Evolutionary conservation across 2,113 vertebrate genomes (phyloP).

Genomic region (Cygnus atratus): DNA sequence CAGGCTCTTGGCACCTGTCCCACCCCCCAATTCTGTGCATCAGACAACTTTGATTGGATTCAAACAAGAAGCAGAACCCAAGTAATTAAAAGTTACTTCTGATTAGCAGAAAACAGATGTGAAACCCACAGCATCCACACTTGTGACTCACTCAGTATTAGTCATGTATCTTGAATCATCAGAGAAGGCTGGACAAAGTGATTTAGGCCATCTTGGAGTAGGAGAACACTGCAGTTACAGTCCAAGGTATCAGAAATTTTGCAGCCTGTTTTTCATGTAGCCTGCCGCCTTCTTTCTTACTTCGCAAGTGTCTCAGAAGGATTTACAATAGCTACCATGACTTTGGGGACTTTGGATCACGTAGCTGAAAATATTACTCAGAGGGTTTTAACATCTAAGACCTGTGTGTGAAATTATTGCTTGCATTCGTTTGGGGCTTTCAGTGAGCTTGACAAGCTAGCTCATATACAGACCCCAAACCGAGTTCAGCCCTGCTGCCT

Average conservation of each 20-base stretch:
- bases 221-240: conserved; percentile 29
- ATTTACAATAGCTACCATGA: conserved; percentile 35
- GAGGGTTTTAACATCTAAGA: conserved; percentile 45
- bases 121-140: conserved; percentile 80
- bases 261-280: conserved; percentile 29
- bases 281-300: conserved; percentile 35
- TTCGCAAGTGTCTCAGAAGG: neutral
- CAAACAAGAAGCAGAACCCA: conserved; percentile 60
- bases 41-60: conserved; percentile 73
- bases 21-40: conserved; percentile 53
- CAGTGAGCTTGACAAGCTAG: conserved; percentile 58
- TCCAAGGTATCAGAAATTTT: neutral
- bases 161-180: conserved; percentile 2
- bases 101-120: conserved; percentile 80
- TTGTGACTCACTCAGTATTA: conserved; percentile 17
- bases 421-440: conserved; percentile 71
- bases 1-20: conserved; percentile 58
- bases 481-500: conserved; percentile 65
- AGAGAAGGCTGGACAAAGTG: conserved; percentile 35
- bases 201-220: conserved; percentile 62
- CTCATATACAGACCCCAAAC: conserved; percentile 72
- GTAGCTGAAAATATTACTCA: conserved; percentile 50
- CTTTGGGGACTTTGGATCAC: conserved; percentile 64
- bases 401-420: conserved; percentile 77
- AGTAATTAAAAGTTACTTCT: conserved; percentile 68